Evolutionary conservation across 2,113 vertebrate genomes (phyloP), one percentile per base, ranked within the genome.

Genomic region (Mohoua ochrocephala): DNA sequence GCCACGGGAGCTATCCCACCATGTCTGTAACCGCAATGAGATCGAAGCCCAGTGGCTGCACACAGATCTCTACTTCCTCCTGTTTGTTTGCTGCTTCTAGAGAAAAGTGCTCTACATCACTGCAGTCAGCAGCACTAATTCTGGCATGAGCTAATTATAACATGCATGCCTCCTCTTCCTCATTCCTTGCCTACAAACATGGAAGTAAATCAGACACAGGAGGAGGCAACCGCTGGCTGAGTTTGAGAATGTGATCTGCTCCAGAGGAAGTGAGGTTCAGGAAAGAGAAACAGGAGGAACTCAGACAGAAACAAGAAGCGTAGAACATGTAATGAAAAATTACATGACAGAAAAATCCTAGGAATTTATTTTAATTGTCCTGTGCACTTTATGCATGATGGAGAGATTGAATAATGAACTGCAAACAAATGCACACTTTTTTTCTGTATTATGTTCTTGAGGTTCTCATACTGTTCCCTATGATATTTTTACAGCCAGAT

Each of bases 231-330:
- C 22, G 47, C 26, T 50, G 45, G 8, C 84, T 65, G 61, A 69
- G n/a, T 89, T 91, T 82, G 65, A 82, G 76, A 95, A 82, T 3
- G 1, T 21, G 20, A 60, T 56, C 56, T 78, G 1, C n/a, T 75
- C 56, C 57, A 84, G 84, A 87, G 94, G 96, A 96, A 95, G 81
- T 79, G 54, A 75, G n/a, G 41, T 68, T 93, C 60, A 69, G 69
- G 86, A 70, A 13, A 90, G 13, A 92, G 60, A 75, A 85, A 84
- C 6, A n/a, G 37, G 41, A 79, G 70, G 81, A 91, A 95, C 44
- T 45, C 52, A 56, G 73, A 71, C 22, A 80, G 70, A 69, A 96
- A 87, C 23, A 71, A 57, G 84, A 89, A 75, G 44, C 2, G 0
- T 7, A 60, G 35, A 23, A 87, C 41, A 61, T 0, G 0, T 37